Evolutionary conservation across 2,888 invertebrate genomes (phyloP), one percentile per base, ranked within the genome.

Genomic region (Athalia rosae): DNA sequence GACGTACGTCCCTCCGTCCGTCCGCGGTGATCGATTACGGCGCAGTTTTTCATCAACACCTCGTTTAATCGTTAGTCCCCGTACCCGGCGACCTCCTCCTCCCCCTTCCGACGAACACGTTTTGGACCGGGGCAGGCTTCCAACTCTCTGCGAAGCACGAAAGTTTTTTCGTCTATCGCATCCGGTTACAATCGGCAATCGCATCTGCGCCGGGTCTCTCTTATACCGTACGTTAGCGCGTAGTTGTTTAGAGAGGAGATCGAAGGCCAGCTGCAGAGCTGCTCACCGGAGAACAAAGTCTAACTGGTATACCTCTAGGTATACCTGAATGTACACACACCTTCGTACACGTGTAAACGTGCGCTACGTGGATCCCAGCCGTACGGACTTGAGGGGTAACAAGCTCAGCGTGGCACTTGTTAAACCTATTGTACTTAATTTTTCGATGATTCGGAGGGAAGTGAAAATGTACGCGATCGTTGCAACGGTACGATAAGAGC

Each of bases 111-210:
- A 62, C 48, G 61, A 59, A 47, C 74, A 48, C n/a, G 48, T 58
- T 48, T 48, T 48, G 28, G 13, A 28, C 61, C 74, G 50, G 61
- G 50, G 61, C 61, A 62, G 48, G 61, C 74, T 61, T 61, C 59
- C 48, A 74, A 74, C 62, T 61, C 61, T 61, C 61, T 59, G 61
- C 74, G 61, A 48, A 74, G 74, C 61, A 61, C 61, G n/a, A 13
- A 61, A 58, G 28, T 74, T 74, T 74, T 74, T 74, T 74, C n/a
- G 74, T 74, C 74, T 74, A 74, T 74, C 74, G 74, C 74, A 74
- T 74, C 74, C 74, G 74, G 74, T 74, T 74, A 74, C 61, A 62
- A 74, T 74, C 74, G 74, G 53, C 74, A 74, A 62, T 74, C 74
- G 74, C 74, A 74, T 74, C 74, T 74, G 62, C 28, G 74, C 56